phyloP scores from a whole-genome alignment of 1,140 invertebrate species.

The Micrasema longulum region DNA sequence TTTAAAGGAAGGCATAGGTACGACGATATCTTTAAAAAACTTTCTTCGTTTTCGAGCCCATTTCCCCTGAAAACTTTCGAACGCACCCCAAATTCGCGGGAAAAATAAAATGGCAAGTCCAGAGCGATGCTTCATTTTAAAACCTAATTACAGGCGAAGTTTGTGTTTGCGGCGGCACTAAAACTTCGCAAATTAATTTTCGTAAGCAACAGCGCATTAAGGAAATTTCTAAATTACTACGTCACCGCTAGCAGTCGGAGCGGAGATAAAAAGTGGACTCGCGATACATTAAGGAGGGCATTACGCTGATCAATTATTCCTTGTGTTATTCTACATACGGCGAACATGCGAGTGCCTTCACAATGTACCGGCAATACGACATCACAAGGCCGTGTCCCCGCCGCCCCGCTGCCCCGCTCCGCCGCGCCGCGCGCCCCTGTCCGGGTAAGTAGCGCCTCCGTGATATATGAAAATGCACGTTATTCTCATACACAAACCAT shows the following conservation, averaged over 20 bases:
- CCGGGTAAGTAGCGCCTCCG: no score
- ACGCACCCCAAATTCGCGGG: constrained; percentile 9
- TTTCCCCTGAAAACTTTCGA: constrained; percentile 18
- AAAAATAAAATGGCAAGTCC: constrained; percentile 31
- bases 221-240: constrained; percentile 25
- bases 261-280: not conserved
- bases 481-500: no score
- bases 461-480: no score
- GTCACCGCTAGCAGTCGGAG: not conserved
- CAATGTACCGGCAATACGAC: no score
- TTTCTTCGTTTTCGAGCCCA: constrained; percentile 28
- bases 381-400: no score
- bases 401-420: no score
- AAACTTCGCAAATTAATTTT: constrained; percentile 36
- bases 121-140: constrained; percentile 33
- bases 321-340: no score
- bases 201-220: constrained; percentile 34
- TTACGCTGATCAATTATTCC: no score
- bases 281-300: no score
- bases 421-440: no score
- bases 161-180: constrained; percentile 32
- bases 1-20: constrained; percentile 21
- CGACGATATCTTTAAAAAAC: constrained; percentile 25
- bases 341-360: no score
- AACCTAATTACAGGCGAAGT: constrained; percentile 34